Evolutionary conservation across 2,888 invertebrate species (phyloP).

Genomic region (Tachystola acroxantha): DNA sequence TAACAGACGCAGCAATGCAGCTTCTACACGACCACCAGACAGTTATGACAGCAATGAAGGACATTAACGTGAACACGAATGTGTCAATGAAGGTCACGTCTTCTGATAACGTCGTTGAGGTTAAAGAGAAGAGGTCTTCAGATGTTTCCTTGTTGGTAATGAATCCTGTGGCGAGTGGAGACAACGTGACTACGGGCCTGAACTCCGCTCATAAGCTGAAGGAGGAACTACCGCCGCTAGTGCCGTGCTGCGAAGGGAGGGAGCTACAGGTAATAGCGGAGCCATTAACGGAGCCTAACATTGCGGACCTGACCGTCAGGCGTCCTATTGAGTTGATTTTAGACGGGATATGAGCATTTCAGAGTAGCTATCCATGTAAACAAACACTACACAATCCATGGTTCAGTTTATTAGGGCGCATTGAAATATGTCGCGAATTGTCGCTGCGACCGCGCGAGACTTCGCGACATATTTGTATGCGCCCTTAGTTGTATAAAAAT

Average conservation of each 20-base stretch:
- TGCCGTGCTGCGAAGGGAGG: slow-evolving; percentile 66
- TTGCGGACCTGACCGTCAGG: too few relatives aligned
- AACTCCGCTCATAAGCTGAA: slow-evolving; percentile 54
- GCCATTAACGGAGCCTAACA: too few relatives aligned
- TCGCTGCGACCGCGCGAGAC: too few relatives aligned
- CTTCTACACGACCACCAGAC: slow-evolving; percentile 51
- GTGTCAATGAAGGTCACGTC: slow-evolving; percentile 26
- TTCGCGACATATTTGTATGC: too few relatives aligned
- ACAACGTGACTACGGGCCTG: slow-evolving; percentile 55
- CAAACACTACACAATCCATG: too few relatives aligned
- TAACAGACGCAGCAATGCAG: slow-evolving; percentile 42
- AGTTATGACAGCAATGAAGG: slow-evolving; percentile 30
- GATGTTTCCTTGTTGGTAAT: slow-evolving; percentile 49
- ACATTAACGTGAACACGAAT: slow-evolving; percentile 35
- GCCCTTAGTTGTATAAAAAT: too few relatives aligned
- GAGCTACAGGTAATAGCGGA: slow-evolving; percentile 62
- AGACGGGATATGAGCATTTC: too few relatives aligned
- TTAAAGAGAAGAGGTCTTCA: slow-evolving; percentile 56
- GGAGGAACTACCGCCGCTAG: slow-evolving; percentile 55
- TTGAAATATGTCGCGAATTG: too few relatives aligned
- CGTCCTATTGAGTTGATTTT: too few relatives aligned
- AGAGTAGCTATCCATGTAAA: too few relatives aligned
- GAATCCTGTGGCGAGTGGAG: slow-evolving; percentile 68
- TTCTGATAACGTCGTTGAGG: slow-evolving; percentile 39
- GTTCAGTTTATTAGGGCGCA: too few relatives aligned